These are phyloP conservation scores for Gymnodraco acuticeps DNA, from an alignment of 2,797 vertebrate species.

Conservation along the genomic window DNA sequence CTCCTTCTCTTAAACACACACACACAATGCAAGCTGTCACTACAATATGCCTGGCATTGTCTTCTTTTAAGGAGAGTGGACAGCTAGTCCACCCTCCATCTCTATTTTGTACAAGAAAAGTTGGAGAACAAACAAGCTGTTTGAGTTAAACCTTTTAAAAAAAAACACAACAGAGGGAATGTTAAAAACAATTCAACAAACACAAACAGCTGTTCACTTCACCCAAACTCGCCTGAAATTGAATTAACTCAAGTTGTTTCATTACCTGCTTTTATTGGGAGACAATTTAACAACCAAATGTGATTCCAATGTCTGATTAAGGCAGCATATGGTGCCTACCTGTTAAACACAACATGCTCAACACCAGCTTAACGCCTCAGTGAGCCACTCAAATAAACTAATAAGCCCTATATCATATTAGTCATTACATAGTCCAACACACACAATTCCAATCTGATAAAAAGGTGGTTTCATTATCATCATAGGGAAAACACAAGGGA, in stretches of 20 bases:
- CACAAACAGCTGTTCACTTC: conserved; percentile 78
- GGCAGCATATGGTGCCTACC: conserved; percentile 81
- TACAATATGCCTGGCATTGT: conserved; percentile 83
- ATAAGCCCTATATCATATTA: conserved; percentile 82
- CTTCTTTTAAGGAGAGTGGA: conserved; percentile 82
- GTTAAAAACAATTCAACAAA: conserved; percentile 80
- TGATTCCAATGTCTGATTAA: conserved; percentile 82
- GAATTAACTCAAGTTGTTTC: conserved; percentile 82
- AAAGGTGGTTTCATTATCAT: conserved; percentile 85
- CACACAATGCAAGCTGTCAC: conserved; percentile 83
- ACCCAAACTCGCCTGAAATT: conserved; percentile 72
- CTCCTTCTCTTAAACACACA: conserved; percentile 32
- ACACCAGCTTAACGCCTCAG: conserved; percentile 75
- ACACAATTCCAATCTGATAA: conserved; percentile 87
- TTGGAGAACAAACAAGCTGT: conserved; percentile 75
- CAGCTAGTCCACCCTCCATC: conserved; percentile 84
- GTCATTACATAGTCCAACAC: conserved; percentile 88
- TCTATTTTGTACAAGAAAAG: conserved; percentile 79
- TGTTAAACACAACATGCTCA: conserved; percentile 81
- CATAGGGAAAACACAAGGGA: conserved; percentile 82
- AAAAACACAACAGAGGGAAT: conserved; percentile 37
- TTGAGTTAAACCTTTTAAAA: conserved; percentile 66
- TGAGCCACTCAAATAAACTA: conserved; percentile 79
- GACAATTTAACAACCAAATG: conserved; percentile 82
- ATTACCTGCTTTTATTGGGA: conserved; percentile 82